Base-by-base conservation (phyloP, 2,888 invertebrate species). In the Eupithecia exiguata region DNA sequence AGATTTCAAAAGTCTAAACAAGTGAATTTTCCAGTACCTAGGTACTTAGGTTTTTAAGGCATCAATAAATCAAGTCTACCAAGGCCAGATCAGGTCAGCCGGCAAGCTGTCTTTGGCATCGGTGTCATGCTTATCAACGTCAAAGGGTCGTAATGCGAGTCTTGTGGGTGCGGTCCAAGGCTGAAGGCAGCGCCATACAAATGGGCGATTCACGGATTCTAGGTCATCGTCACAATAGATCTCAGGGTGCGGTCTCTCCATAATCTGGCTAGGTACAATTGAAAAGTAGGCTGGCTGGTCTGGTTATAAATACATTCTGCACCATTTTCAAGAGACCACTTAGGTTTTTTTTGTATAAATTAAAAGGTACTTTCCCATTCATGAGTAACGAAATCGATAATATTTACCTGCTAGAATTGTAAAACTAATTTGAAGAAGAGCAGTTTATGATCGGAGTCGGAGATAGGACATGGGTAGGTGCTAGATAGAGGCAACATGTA, bases 141-240 rank as follows among this genome's bases (percentile, higher is more conserved):
- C 35, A 62, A 62, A 30, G 16, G 62, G 62, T 35, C 35, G 62
- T 36, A 30, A 53, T 53, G 53, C 63, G 66, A 66, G 30, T 74
- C 71, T 76, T 65, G 18, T 71, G 74, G 79, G 79, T 70, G 77
- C 68, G 80, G 75, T 77, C 68, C 82, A 82, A 83, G 83, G 83
- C 74, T 77, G 75, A 53, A 73, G 77, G 74, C 73, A 76, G 74
- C 70, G 74, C 78, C 70, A 68, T 77, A 79, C 78, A 81, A 82
- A 83, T 79, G 78, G 80, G 76, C 78, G 76, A 78, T 83, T 79
- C 70, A 79, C 75, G 75, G 79, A 82, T 85, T 84, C 81, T 86
- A 84, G 85, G 84, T 81, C 84, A 81, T 74, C 81, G 74, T 70
- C 71, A 83, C 82, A 84, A 83, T 80, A 77, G 78, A 79, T 72